Evolutionary conservation across 2,797 vertebrate genomes (phyloP), one percentile per base, ranked within the genome.

Genomic region (Brachyrhaphis roseni): DNA sequence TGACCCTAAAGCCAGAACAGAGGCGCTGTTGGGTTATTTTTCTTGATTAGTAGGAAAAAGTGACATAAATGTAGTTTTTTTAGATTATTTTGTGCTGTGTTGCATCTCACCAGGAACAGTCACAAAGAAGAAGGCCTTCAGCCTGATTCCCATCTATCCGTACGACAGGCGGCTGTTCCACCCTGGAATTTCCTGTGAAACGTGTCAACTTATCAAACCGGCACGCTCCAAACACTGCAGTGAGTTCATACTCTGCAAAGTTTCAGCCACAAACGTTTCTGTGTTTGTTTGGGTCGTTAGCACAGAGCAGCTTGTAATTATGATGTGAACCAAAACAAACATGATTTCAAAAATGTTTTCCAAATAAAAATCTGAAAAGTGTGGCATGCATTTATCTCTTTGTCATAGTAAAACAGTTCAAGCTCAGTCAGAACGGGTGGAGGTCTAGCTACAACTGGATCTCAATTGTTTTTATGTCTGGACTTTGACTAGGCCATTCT

Each of bases 181-280:
- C 49, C 95, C 92, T 0, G 96, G 96, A 28, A 39, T 87, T 0
- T 41, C 83, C 76, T 99, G 98, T 87, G 90, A 95, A 3, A 97
- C 97, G 0, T 99, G 98, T 81, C 80, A 89, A 0, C 64, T 97
- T 47, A 78, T 95, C 89, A 99, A 98, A 90, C 98, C 97, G 15
- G 98, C 98, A 28, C 95, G 98, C 23, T 99, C 98, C 45, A 99
- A 99, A 93, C 98, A 99, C 77, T 99, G 98, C 87, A 88, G 98
- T 99, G 87, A 97, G 97, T 91, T 1, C 10, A 71, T 47, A 49
- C 12, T 45, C 49, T 7, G 46, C 46, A 47, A 18, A 18, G 46
- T 47, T 18, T 16, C 47, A 49, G 16, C 16, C 31, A 62, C 59
- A 62, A 18, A 62, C n/a, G n/a, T 57, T 13, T 13, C 28, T 8